Conservation (phyloP, 1,140 invertebrate genomes). For the Ericerus pela region DNA sequence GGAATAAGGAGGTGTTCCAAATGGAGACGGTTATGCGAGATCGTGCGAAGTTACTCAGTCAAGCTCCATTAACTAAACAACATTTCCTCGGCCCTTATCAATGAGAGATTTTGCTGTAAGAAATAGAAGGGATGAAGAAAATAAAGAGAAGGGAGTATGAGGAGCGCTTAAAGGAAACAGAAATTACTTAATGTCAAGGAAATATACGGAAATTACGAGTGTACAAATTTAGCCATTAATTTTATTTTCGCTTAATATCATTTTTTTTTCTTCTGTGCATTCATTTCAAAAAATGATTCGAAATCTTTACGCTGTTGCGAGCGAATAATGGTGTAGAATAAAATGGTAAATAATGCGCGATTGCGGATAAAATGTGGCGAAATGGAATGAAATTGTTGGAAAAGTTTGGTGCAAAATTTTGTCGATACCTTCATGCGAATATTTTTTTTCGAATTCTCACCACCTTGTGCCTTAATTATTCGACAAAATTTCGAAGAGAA, state of each 20-base stretch:
- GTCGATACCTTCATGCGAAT: too few species aligned
- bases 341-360: too few species aligned
- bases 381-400: too few species aligned
- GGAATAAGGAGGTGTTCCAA: neutral
- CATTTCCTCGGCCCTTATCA: conserved; percentile 9
- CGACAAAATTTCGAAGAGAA: too few species aligned
- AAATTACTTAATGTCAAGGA: neutral
- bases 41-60: conserved; percentile 8
- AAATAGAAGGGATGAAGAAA: neutral
- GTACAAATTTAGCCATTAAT: neutral
- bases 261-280: conserved; percentile 1
- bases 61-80: conserved; percentile 8
- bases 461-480: too few species aligned
- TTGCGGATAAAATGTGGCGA: too few species aligned
- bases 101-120: conserved; percentile 1
- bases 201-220: conserved; percentile 2
- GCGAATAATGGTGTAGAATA: too few species aligned
- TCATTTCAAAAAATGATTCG: neutral
- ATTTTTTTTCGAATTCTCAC: too few species aligned
- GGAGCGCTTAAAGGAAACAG: too few species aligned
- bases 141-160: too few species aligned
- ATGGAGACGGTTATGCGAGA: neutral
- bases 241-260: neutral
- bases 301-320: too few species aligned
- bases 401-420: too few species aligned